phyloP scores from a whole-genome alignment of 2,113 vertebrate genomes.

The Oenanthe melanoleuca region DNA sequence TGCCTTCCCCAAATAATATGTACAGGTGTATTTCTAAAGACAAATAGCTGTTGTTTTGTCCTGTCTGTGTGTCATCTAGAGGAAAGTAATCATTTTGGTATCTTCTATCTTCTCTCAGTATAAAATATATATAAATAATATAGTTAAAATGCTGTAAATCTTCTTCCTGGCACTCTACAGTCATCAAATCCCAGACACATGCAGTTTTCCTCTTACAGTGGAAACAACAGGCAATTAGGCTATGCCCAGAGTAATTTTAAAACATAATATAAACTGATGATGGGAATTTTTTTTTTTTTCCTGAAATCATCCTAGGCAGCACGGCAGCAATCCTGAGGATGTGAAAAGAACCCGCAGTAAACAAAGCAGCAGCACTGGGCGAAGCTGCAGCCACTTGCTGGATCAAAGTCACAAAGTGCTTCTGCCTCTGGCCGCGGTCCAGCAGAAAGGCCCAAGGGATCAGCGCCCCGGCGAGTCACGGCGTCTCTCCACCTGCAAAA shows the following conservation, averaged over 20 bases:
- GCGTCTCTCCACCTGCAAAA: constrained; percentile 67
- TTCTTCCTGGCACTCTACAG: not conserved
- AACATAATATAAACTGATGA: not conserved
- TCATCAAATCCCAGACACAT: not conserved
- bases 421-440: constrained; percentile 23
- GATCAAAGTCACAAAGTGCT: not conserved
- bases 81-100: not conserved
- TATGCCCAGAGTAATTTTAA: not conserved
- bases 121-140: not conserved
- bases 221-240: not conserved
- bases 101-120: not conserved
- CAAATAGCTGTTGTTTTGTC: not conserved
- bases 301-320: not conserved
- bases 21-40: not conserved
- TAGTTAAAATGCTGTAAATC: not conserved
- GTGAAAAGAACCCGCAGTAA: not conserved
- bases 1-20: not conserved
- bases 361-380: not conserved
- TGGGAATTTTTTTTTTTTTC: not conserved
- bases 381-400: not conserved
- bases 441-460: constrained; percentile 26
- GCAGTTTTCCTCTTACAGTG: not conserved
- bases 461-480: constrained; percentile 57
- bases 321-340: not conserved
- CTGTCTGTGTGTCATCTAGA: not conserved